Evolutionary conservation across 64 coral and sea anemone genomes (phyloP).

Genomic region (Cladopsammia gracilis): DNA sequence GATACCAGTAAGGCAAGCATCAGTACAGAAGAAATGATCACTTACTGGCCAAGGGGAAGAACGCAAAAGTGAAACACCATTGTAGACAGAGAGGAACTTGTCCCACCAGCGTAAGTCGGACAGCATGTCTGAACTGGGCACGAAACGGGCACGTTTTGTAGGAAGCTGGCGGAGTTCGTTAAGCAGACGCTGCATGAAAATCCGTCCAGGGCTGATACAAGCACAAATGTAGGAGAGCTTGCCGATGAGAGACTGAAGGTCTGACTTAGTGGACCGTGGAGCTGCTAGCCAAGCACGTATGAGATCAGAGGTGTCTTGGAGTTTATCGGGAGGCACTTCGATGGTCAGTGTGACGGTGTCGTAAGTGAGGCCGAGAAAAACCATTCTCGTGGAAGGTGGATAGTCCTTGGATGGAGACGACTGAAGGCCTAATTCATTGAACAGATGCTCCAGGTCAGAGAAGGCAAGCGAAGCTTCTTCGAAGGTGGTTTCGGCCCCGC

Average conservation of each 20-base stretch:
- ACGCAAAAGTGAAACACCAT: slow-evolving; percentile 20
- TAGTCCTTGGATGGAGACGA: no score
- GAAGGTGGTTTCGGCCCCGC: no score
- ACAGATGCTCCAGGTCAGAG: no score
- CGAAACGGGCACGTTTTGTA: not conserved
- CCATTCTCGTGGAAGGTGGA: no score
- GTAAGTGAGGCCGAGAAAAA: no score
- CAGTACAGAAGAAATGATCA: not conserved
- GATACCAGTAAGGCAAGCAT: slow-evolving; percentile 1
- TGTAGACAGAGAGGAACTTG: no score
- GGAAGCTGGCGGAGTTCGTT: not conserved
- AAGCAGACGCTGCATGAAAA: slow-evolving; percentile 46
- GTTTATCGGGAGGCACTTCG: slow-evolving; percentile 23
- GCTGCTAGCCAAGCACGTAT: not conserved
- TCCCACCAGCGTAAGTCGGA: no score
- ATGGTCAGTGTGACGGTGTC: slow-evolving; percentile 24
- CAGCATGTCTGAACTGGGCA: not conserved
- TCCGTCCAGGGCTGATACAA: no score
- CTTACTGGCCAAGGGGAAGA: not conserved
- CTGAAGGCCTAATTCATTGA: no score
- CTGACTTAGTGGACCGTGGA: not conserved
- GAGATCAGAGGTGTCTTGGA: not conserved
- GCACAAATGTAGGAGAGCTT: slow-evolving; percentile 41
- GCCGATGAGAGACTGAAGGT: slow-evolving; percentile 37
- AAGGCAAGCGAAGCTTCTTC: no score